A percentile compares a stretch with the other conserved stretches of the same genome.
These are phyloP conservation scores for Drosophila rellima DNA, from an alignment of 2,888 invertebrate species.

Conservation along the genomic window DNA sequence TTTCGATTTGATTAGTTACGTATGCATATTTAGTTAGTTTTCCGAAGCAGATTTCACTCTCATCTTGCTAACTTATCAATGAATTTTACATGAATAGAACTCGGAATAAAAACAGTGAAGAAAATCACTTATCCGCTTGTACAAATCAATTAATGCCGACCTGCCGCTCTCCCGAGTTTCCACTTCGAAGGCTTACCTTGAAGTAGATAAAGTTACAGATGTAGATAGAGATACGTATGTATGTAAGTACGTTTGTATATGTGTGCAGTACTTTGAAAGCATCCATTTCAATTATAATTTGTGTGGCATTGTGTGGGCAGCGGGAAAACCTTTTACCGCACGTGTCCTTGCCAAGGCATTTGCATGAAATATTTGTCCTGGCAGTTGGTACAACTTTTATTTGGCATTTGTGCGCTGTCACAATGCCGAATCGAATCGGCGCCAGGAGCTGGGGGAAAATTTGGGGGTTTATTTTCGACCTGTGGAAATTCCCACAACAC, in stretches of 20 bases:
- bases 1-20: conserved; percentile 13
- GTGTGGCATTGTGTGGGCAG: conserved; percentile 39
- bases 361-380: conserved; percentile 64
- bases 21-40: conserved; percentile 15
- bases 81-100: conserved; percentile 52
- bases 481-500: conserved; percentile 31
- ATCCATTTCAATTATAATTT: conserved; percentile 76
- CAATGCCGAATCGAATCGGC: conserved; percentile 12
- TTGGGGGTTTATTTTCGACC: conserved; percentile 14
- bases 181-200: conserved; percentile 32
- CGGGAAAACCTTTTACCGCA: conserved; percentile 63
- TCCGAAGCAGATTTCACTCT: background rate
- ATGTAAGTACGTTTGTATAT: background rate
- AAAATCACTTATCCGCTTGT: conserved; percentile 49
- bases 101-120: conserved; percentile 3
- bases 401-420: conserved; percentile 54
- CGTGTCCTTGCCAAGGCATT: conserved; percentile 68
- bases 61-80: conserved; percentile 32
- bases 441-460: conserved; percentile 8
- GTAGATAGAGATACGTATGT: conserved; percentile 1
- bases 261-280: conserved; percentile 34
- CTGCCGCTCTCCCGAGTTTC: background rate
- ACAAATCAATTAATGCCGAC: conserved; percentile 54
- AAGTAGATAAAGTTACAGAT: conserved; percentile 8
- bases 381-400: conserved; percentile 34